Base-by-base conservation (phyloP, 2,888 invertebrate species). In the Griposia aprilina region DNA sequence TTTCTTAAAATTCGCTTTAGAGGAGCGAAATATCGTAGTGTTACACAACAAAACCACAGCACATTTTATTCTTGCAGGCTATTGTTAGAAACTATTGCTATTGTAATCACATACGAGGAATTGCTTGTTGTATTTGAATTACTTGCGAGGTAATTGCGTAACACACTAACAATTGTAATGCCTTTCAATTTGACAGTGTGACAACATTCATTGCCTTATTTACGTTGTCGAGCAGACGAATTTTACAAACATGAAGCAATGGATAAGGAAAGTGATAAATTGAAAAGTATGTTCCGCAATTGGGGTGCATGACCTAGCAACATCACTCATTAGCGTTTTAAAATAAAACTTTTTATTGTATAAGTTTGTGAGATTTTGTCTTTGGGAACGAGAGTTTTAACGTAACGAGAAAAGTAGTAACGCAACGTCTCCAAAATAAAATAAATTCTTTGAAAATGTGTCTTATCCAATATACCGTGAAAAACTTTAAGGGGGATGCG, bases 401-500 rank as follows among this genome's bases (percentile, higher is more conserved):
- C 30, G 30, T 36, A 36, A 2, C 41, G 41, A 36, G 30, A 36
- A 36, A 30, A 57, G 1, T 23, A 11, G 11, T 30, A 30, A 69
- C 3, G 3, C 1, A 48, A 70, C 30, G 8, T 45, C 23, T 48
- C n/a, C 17, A 70, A 48, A 70, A n/a, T 17, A 6, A 30, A 45
- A 26, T 30, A 1, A 48, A 17, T n/a, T 15, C 8, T 30, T 20
- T 15, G 0, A 36, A 74, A 36, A 59, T 4, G 10, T 71, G 23
- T 6, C 15, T 0, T 30, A 70, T 17, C 10, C 20, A 74, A 74
- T 76, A 67, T 20, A 26, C n/a, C n/a, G 23, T 69, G n/a, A 20
- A 30, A 74, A 68, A 57, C 36, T 67, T 52, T 17, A 55, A 11
- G 36, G n/a, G n/a, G n/a, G n/a, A n/a, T n/a, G n/a, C n/a, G n/a